Evolutionary conservation across 2,888 invertebrate genomes (phyloP).

Genomic region (Hemithea aestivaria): DNA sequence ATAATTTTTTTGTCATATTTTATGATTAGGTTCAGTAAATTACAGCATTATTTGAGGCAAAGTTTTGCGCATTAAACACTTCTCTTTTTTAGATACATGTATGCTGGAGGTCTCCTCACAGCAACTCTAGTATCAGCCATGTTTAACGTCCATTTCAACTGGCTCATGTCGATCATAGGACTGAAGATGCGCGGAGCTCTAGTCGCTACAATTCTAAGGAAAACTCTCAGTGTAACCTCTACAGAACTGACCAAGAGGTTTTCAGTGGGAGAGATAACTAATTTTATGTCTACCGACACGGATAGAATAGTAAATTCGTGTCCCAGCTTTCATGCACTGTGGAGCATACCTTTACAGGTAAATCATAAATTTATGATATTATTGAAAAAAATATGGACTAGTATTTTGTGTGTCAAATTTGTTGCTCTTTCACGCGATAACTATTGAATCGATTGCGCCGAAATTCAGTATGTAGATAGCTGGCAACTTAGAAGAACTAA

Average conservation of each 20-base stretch:
- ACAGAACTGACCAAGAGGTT: conserved; percentile 65
- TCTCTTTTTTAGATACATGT: conserved; percentile 60
- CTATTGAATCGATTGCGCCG: too few species aligned
- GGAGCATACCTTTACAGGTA: conserved; percentile 97
- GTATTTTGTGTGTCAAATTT: too few species aligned
- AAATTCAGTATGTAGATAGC: too few species aligned
- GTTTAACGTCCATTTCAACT: conserved; percentile 93
- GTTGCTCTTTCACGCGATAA: too few species aligned
- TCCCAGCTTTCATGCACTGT: conserved; percentile 96
- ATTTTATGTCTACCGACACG: conserved; percentile 98
- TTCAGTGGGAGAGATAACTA: conserved; percentile 92
- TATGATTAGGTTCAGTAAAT: too few species aligned
- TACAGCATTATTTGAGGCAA: too few species aligned
- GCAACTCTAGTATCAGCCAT: conserved; percentile 81
- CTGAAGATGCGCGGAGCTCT: conserved; percentile 93
- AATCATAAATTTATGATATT: too few species aligned
- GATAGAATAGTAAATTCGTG: conserved; percentile 97
- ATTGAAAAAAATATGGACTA: too few species aligned
- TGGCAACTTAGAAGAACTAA: too few species aligned
- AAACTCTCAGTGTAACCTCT: conserved; percentile 69
- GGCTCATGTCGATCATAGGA: conserved; percentile 89
- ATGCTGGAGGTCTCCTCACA: conserved; percentile 60
- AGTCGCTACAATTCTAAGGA: conserved; percentile 84
- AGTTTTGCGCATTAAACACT: too few species aligned
- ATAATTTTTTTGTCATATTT: too few species aligned